Base-by-base conservation (phyloP, 2,797 vertebrate species). In the Aratinga solstitialis region DNA sequence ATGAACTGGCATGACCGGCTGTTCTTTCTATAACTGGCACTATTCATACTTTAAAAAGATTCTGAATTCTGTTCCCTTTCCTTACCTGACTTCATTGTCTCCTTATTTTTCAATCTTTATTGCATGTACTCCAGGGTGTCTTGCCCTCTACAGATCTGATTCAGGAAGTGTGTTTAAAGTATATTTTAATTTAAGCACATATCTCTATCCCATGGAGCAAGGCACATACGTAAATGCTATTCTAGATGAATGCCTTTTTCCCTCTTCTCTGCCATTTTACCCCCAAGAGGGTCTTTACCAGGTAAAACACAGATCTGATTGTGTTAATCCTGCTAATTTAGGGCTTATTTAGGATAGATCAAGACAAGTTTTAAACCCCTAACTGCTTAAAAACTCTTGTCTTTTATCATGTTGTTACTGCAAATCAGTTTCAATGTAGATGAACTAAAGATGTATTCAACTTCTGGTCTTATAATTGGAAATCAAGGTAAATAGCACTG, bases 251-350 rank as follows among this genome's bases (percentile, higher is more conserved):
- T 65, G 54, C 15, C 48, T 89, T 91, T 83, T 79, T 9, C 51
- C 38, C 59, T 68, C 32, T 56, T 71, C 75, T 91, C 38, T 72
- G 65, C 34, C 62, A 45, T 86, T 90, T 86, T 75, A 84, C 81
- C 9, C 68, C 75, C 78, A 48, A n/a, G 61, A 83, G 72, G 20
- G 61, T 77, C 78, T 92, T 95, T 68, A 82, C 26, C 36, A 93
- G 54, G 65, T 81, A 92, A 84, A 96, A 83, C 56, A 82, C 59
- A 94, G 83, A 75, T 80, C 54, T 5, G 2, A 13, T 65, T 89
- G 81, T 71, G 61, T 87, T 90, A 89, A 92, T 83, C 65, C 42
- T 15, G 61, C 32, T 79, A 87, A 92, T 89, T 87, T 89, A 84
- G 34, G 40, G 32, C 85, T 93, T 90, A 58, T 80, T 89, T 53